Base-by-base conservation (phyloP, 2,797 vertebrate genomes). In the Pantherophis vulpinus region DNA sequence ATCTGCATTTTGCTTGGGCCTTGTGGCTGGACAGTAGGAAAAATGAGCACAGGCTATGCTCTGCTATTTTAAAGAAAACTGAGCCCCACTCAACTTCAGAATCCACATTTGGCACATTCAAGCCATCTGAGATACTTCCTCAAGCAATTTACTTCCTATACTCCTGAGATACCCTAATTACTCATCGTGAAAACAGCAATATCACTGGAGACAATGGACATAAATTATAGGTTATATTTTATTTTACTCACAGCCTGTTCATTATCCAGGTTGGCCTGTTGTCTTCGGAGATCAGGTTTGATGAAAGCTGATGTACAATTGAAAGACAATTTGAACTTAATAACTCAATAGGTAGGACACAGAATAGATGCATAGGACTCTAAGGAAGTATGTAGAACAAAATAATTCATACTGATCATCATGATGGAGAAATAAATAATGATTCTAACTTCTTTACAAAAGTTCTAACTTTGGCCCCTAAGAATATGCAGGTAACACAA, bases 221-320 rank as follows among this genome's bases (percentile, higher is more conserved):
- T 95, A 90, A 95, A 20, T 92, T 92, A 94, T 56, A 94, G 27
- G 8, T 83, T 32, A 14, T 3, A 91, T 16, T 94, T 47, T 29
- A 0, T 93, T 83, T 95, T 97, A 99, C 99, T 99, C 96, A 99
- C 98, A 96, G 91, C 96, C 93, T 90, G 96, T 89, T 94, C 93
- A 59, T 93, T 96, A 95, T 95, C 91, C 91, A 96, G 95, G 97
- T 98, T 99, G 94, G 99, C 99, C 93, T 96, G 98, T 94, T 99
- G 99, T 94, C 99, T 98, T 92, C 98, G 97, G 47, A 99, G 98
- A 93, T 99, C 99, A 3, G 99, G 97, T 97, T 98, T 99, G 96
- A 99, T 99, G 90, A 99, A 97, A 86, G 95, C 99, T 99, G 97
- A 91, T 59, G 58, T 59, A 94, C 18, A 95, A 54, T 92, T 12